Evolutionary conservation across 2,797 vertebrate genomes (phyloP).

Genomic region (Myotis pilosus): DNA sequence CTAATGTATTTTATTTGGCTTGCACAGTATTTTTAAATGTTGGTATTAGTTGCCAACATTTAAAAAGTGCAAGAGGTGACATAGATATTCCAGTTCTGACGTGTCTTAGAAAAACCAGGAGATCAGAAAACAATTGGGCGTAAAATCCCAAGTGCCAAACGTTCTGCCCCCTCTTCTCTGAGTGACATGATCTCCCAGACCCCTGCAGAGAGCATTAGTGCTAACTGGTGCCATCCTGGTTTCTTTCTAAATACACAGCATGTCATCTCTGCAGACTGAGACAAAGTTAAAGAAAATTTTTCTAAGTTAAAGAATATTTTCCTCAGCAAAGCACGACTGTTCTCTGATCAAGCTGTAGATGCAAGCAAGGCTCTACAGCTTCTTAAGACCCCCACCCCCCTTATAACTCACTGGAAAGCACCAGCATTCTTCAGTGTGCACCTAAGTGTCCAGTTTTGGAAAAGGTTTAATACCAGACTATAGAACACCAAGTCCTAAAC

Average conservation of each 20-base stretch:
- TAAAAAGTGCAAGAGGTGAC: background rate
- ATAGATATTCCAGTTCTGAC: background rate
- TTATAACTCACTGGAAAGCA: background rate
- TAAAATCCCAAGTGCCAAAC: background rate
- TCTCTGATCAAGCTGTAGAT: background rate
- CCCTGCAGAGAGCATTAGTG: background rate
- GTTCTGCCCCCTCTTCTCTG: background rate
- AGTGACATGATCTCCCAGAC: background rate
- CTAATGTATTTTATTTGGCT: background rate
- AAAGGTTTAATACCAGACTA: background rate
- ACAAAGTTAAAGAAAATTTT: background rate
- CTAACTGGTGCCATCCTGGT: background rate
- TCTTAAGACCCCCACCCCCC: background rate
- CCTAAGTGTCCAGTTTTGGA: background rate
- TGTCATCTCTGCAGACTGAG: background rate
- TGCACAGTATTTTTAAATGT: background rate
- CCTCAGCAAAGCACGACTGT: background rate
- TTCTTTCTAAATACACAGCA: background rate
- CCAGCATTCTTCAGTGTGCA: background rate
- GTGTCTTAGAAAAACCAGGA: background rate
- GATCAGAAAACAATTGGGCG: background rate
- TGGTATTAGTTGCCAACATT: constrained; percentile 9
- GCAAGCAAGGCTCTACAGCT: background rate
- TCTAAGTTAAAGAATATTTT: constrained; percentile 28
- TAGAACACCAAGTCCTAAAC: background rate